These are phyloP conservation scores for Latrodectus elegans DNA, from an alignment of 2,888 invertebrate species.

Conservation along the genomic window DNA sequence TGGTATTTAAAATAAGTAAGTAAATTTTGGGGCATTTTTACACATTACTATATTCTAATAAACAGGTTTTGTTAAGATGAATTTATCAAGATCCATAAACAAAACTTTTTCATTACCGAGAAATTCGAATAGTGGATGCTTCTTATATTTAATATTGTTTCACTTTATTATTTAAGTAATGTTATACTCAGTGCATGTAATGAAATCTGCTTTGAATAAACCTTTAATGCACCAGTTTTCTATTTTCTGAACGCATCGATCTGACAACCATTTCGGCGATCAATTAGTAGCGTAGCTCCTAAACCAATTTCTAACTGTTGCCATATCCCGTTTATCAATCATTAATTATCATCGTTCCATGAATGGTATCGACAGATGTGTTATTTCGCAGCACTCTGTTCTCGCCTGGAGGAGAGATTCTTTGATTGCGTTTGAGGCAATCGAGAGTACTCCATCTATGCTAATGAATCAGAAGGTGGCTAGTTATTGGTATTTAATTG, in stretches of 20 bases:
- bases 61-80: too few relatives aligned
- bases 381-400: constrained; percentile 3
- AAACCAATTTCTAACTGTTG: constrained; percentile 26
- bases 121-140: too few relatives aligned
- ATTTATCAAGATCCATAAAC: too few relatives aligned
- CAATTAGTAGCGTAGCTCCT: background rate
- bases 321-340: constrained; percentile 20
- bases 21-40: too few relatives aligned
- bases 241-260: background rate
- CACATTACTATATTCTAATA: too few relatives aligned
- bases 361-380: constrained; percentile 22
- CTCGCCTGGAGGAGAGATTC: background rate
- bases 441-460: constrained; percentile 14
- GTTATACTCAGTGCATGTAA: too few relatives aligned
- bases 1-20: too few relatives aligned
- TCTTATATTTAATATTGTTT: too few relatives aligned
- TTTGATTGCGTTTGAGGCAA: constrained; percentile 31
- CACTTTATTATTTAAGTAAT: background rate
- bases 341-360: constrained; percentile 20
- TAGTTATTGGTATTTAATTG: constrained; percentile 51
- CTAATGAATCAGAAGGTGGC: constrained; percentile 23
- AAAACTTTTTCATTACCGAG: too few relatives aligned
- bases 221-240: background rate
- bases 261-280: background rate
- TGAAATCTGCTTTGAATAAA: too few relatives aligned